phyloP scores from a whole-genome alignment of 2,888 invertebrate genomes.

The Erannis defoliaria region DNA sequence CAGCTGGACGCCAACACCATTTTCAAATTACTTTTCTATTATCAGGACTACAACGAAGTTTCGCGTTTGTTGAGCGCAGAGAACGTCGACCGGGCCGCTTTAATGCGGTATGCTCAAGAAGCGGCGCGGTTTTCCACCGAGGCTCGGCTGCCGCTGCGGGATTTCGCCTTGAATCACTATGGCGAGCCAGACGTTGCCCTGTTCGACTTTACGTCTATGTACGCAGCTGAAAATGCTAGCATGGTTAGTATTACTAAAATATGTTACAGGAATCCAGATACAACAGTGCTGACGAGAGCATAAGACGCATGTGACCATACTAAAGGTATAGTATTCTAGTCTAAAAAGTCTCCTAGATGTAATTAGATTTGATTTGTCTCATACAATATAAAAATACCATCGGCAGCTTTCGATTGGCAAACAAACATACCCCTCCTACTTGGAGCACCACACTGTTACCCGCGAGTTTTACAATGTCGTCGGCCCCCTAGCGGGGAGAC shows the following conservation, averaged over 20 bases:
- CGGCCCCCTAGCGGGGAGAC: no score
- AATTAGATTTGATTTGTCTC: no score
- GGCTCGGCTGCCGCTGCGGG: constrained; percentile 93
- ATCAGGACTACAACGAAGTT: constrained; percentile 96
- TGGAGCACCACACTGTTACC: no score
- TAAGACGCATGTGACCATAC: no score
- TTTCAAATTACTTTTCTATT: constrained; percentile 4
- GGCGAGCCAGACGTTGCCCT: constrained; percentile 99
- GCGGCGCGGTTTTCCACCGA: constrained; percentile 98
- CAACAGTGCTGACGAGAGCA: no score
- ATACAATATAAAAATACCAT: no score
- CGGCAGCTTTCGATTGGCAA: no score
- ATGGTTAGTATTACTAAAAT: constrained; percentile 87
- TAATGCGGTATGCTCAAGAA: constrained; percentile 96
- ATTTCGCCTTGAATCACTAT: constrained; percentile 99
- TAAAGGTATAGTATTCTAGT: no score
- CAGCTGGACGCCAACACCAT: not conserved
- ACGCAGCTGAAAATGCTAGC: constrained; percentile 98
- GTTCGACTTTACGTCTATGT: constrained; percentile 99
- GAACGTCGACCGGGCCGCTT: constrained; percentile 96
- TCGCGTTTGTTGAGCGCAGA: constrained; percentile 93
- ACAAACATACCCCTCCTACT: no score
- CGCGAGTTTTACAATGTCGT: no score
- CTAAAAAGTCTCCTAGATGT: no score
- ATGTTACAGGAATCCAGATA: no score